phyloP scores from a whole-genome alignment of 2,888 invertebrate genomes.

The Lepidochrysops patricia region DNA sequence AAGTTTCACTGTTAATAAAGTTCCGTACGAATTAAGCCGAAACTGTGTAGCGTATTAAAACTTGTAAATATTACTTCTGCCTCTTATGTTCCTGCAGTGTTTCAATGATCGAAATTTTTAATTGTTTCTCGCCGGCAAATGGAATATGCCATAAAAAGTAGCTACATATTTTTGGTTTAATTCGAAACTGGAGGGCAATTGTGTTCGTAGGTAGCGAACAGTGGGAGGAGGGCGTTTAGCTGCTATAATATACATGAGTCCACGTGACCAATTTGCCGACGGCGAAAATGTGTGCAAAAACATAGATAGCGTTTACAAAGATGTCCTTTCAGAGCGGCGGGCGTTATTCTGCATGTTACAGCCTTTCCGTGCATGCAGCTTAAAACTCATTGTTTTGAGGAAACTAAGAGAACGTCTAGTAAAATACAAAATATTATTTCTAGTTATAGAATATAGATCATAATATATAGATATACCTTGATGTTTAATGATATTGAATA shows the following conservation, averaged over 20 bases:
- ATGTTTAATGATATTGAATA: not conserved
- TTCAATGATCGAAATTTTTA: slow-evolving; percentile 9
- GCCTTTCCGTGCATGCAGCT: not conserved
- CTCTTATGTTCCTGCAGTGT: not conserved
- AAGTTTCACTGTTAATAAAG: not conserved
- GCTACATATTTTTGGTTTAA: not conserved
- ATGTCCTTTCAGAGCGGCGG: not conserved
- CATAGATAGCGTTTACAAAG: not conserved
- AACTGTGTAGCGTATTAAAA: not conserved
- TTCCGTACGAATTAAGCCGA: not conserved
- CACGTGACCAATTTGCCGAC: slow-evolving; percentile 2
- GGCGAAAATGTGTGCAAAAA: slow-evolving; percentile 1
- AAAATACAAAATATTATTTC: no score
- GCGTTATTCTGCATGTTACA: not conserved
- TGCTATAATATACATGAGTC: not conserved
- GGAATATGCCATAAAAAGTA: not conserved
- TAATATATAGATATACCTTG: no score
- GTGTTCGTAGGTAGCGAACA: not conserved
- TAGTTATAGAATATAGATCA: no score
- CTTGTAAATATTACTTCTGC: not conserved
- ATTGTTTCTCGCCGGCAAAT: not conserved
- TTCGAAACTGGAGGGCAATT: not conserved
- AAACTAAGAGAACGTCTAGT: no score
- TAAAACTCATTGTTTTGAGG: not conserved
- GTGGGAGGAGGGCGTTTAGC: not conserved